Base-by-base conservation (phyloP, 2,797 vertebrate species). In the Cetoscarus ocellatus region DNA sequence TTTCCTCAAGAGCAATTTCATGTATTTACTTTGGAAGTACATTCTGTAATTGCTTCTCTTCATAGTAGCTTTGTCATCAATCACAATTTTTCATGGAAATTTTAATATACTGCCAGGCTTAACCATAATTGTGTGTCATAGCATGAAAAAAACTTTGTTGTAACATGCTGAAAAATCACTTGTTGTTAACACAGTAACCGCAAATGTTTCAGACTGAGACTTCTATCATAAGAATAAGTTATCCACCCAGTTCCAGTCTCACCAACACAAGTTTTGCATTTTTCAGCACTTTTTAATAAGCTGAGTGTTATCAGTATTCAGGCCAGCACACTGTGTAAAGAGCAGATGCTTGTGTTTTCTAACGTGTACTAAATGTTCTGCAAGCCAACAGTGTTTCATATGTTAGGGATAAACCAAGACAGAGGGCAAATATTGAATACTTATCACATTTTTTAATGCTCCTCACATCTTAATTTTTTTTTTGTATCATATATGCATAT, bases 381-480 rank as follows among this genome's bases (percentile, higher is more conserved):
- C 38, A 82, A 62, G 44, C 14, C 42, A 35, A 66, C 19, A 64
- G 49, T 58, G 62, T 78, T 76, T 82, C 50, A 67, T 66, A 64
- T 75, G 18, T 64, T 39, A 50, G 14, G 17, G 6, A 43, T 61
- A 44, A 61, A 34, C 27, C 38, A 19, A 54, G 34, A 58, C 18
- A 61, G n/a, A 8, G 36, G 56, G 9, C 43, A 65, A 35, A 56
- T 67, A 69, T 65, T 70, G 52, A 49, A 67, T 61, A 63, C 10
- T 8, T 19, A 51, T 52, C 13, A 55, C 15, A 19, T 13, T 50
- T 48, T 12, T 6, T 47, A 9, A 36, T n/a, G 2, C 36, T 59
- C 9, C 15, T 56, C 13, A 1, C 12, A 17, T 57, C 8, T 39
- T 48, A 27, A 6, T 10, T 10, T 47, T 19, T 42, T 10, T 10